A percentile compares a stretch with the other conserved stretches of the same genome.
phyloP scores from a whole-genome alignment of 1,140 invertebrate species.

The Heliothis subflexa region DNA sequence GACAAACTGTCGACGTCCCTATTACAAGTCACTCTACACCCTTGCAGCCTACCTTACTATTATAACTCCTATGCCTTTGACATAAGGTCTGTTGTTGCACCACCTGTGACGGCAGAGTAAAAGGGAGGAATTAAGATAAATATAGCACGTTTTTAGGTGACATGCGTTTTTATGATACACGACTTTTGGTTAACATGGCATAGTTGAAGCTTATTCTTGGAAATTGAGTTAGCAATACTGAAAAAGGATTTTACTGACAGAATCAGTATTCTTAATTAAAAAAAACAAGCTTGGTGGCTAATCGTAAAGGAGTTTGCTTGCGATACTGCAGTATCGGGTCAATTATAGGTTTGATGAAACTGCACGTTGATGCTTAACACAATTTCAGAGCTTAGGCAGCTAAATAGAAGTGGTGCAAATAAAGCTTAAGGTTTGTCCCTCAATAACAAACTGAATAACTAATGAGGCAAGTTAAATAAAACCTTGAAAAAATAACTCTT shows the following conservation, averaged over 20 bases:
- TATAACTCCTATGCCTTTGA: not conserved
- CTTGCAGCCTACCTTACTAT: not conserved
- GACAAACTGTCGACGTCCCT: constrained; percentile 16
- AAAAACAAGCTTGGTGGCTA: too few species aligned
- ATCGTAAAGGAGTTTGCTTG: too few species aligned
- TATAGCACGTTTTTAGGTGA: constrained; percentile 44
- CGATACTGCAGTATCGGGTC: too few species aligned
- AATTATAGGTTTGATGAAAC: too few species aligned
- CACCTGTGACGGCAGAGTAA: not conserved
- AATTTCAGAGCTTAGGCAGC: too few species aligned
- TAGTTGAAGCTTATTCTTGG: not conserved
- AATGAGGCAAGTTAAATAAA: not conserved
- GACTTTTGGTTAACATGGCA: not conserved
- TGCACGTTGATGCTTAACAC: too few species aligned
- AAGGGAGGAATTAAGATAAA: constrained; percentile 58
- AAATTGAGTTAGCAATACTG: too few species aligned
- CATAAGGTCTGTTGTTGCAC: not conserved
- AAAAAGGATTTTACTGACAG: too few species aligned
- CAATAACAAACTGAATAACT: not conserved
- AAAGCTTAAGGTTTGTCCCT: too few species aligned
- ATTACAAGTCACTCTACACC: not conserved
- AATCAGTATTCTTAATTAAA: too few species aligned
- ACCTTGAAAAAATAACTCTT: not conserved
- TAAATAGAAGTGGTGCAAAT: too few species aligned
- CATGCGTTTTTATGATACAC: constrained; percentile 8